A percentile compares a stretch with the other conserved stretches of the same genome.
These are phyloP conservation scores for Lepidochrysops patricia DNA, from an alignment of 2,888 invertebrate species.

Conservation along the genomic window DNA sequence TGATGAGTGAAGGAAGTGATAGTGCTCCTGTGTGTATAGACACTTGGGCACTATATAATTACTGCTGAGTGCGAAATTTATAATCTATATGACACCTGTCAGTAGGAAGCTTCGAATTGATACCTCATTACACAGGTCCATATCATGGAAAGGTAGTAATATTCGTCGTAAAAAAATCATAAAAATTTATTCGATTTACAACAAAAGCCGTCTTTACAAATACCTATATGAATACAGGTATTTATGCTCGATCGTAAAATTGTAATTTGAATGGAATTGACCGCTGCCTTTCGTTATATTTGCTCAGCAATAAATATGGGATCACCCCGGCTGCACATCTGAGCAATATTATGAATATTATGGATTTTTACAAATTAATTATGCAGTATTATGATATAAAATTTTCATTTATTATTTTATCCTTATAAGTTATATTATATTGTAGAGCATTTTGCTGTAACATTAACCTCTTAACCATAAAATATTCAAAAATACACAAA, in stretches of 20 bases:
- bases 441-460: no score
- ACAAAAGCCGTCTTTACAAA: background rate
- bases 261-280: slow-evolving; percentile 24
- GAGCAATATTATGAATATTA: background rate
- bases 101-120: background rate
- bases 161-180: background rate
- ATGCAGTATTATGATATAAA: no score
- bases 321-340: slow-evolving; percentile 1
- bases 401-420: no score
- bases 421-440: no score
- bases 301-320: slow-evolving; percentile 21
- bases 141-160: background rate
- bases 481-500: no score
- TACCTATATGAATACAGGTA: slow-evolving; percentile 3
- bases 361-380: background rate
- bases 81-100: no score
- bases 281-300: slow-evolving; percentile 24
- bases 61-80: no score
- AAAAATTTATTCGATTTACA: background rate
- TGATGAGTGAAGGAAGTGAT: no score
- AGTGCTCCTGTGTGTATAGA: no score
- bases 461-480: no score
- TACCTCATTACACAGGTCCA: background rate
- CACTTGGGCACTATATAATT: no score
- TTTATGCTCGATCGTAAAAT: slow-evolving; percentile 24